Evolutionary conservation across 2,113 vertebrate genomes (phyloP).

Genomic region (Solea senegalensis): DNA sequence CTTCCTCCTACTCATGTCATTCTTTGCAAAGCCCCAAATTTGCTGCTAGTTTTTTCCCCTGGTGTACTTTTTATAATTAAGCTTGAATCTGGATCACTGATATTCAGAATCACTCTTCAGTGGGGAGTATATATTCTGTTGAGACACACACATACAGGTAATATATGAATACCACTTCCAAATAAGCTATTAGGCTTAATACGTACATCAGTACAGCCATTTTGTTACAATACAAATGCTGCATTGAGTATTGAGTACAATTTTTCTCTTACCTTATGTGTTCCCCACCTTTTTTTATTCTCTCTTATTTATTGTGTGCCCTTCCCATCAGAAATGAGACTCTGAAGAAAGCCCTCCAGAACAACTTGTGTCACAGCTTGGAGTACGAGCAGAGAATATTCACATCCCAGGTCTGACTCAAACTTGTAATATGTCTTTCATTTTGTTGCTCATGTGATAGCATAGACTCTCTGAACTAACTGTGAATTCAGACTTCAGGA

Average conservation of each 20-base stretch:
- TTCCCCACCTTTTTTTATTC: not conserved
- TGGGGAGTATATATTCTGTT: too few species aligned
- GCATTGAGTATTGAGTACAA: not conserved
- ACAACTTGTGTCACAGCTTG: slow-evolving; percentile 47
- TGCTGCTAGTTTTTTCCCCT: too few species aligned
- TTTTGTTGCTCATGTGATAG: not conserved
- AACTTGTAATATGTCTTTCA: slow-evolving; percentile 16
- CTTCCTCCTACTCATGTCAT: too few species aligned
- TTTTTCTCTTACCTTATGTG: slow-evolving; percentile 1
- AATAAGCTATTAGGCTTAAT: too few species aligned
- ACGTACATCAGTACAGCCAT: too few species aligned
- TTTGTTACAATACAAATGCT: too few species aligned
- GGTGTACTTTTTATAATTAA: too few species aligned
- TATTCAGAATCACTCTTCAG: too few species aligned
- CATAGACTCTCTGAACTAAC: not conserved
- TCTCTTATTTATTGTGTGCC: not conserved
- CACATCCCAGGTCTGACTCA: slow-evolving; percentile 75
- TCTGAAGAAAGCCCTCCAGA: slow-evolving; percentile 69
- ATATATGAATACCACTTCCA: too few species aligned
- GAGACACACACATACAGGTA: too few species aligned
- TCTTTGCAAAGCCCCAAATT: too few species aligned
- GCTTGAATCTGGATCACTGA: too few species aligned
- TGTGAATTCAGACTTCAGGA: not conserved
- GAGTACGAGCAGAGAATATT: slow-evolving; percentile 77
- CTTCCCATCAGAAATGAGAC: slow-evolving; percentile 62